Conservation (phyloP, 2,888 invertebrate species). For the Thumatha senex region DNA sequence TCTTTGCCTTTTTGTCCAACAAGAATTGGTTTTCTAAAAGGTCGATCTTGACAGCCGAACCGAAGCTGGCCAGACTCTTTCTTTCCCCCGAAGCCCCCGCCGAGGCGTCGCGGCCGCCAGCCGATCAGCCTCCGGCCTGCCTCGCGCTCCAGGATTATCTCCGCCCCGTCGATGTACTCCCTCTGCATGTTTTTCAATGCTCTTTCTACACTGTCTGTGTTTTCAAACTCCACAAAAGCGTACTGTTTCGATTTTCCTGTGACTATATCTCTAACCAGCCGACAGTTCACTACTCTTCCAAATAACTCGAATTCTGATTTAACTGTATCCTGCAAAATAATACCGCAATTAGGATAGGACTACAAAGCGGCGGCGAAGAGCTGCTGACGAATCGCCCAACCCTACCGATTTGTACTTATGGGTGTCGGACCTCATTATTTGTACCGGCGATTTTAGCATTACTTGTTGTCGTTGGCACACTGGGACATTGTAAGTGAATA, state of each 20-base stretch:
- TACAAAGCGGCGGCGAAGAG: too few relatives aligned
- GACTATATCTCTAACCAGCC: constrained; percentile 90
- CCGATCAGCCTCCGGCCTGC: constrained; percentile 87
- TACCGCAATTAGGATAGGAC: not conserved
- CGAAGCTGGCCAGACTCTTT: constrained; percentile 94
- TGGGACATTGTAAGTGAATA: too few relatives aligned
- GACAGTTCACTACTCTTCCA: constrained; percentile 85
- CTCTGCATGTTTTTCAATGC: constrained; percentile 85
- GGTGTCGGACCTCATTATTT: too few relatives aligned
- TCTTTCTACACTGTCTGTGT: constrained; percentile 81
- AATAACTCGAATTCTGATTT: constrained; percentile 83
- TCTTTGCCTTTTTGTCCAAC: constrained; percentile 19
- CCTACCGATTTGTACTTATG: too few relatives aligned
- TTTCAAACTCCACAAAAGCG: constrained; percentile 92
- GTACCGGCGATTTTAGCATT: too few relatives aligned
- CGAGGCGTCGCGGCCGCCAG: constrained; percentile 93
- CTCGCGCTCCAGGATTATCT: constrained; percentile 89
- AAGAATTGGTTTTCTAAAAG: constrained; percentile 86
- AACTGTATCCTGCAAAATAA: constrained; percentile 75
- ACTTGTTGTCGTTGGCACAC: too few relatives aligned
- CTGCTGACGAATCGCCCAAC: too few relatives aligned
- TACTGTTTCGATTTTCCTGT: constrained; percentile 93
- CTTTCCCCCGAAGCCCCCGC: constrained; percentile 94
- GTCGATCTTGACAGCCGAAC: constrained; percentile 92
- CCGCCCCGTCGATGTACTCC: constrained; percentile 85